These are phyloP conservation scores for Solenopsis invicta DNA, from an alignment of 1,140 invertebrate species.

Conservation along the genomic window DNA sequence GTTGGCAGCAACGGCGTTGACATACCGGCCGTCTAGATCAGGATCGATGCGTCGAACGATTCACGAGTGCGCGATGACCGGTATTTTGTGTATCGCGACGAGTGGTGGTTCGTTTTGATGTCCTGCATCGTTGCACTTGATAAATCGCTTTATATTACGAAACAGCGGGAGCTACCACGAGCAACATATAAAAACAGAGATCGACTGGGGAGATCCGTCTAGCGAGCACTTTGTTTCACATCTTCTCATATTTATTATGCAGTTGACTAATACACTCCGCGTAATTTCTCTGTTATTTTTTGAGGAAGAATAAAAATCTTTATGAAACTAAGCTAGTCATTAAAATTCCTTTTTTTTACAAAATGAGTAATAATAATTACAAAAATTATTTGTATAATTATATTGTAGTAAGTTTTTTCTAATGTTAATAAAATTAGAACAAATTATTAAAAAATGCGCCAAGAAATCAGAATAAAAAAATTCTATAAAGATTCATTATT, in stretches of 20 bases:
- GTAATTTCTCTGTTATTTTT: constrained; percentile 13
- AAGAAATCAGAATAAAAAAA: not conserved
- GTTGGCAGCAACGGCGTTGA: constrained; percentile 27
- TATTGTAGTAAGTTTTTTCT: not conserved
- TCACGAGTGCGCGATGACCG: not conserved
- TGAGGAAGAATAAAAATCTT: not conserved
- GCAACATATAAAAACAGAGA: constrained; percentile 35
- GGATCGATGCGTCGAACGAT: constrained; percentile 57
- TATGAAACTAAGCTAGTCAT: not conserved
- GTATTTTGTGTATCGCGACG: constrained; percentile 55
- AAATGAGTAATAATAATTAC: not conserved
- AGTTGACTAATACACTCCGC: not conserved
- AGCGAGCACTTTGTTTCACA: constrained; percentile 34
- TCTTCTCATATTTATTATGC: constrained; percentile 32
- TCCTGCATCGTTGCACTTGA: constrained; percentile 66
- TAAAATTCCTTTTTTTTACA: not conserved
- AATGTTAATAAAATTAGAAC: not conserved
- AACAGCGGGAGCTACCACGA: constrained; percentile 58
- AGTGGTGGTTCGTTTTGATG: constrained; percentile 60
- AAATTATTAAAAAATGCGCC: not conserved
- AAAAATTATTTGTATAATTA: not conserved
- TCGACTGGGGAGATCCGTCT: constrained; percentile 22
- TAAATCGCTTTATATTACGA: constrained; percentile 65
- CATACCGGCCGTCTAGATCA: constrained; percentile 41
- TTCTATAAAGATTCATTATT: not conserved